phyloP scores from a whole-genome alignment of 1,140 invertebrate species.

The Manduca sexta region DNA sequence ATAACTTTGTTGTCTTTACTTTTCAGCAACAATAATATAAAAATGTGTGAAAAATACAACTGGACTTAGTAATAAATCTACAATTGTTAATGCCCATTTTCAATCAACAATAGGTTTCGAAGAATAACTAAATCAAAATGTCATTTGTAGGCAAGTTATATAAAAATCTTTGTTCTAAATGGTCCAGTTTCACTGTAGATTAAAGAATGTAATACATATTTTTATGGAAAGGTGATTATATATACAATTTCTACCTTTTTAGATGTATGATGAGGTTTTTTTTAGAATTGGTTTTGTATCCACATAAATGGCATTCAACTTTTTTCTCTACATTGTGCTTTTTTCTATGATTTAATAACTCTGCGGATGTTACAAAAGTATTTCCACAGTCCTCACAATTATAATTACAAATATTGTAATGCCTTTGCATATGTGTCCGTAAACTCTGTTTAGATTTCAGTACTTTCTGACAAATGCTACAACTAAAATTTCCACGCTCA shows the following conservation, averaged over 20 bases:
- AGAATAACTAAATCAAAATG: no score
- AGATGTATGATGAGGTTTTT: slow-evolving; percentile 65
- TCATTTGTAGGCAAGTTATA: no score
- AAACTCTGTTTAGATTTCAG: slow-evolving; percentile 61
- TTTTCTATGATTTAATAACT: slow-evolving; percentile 61
- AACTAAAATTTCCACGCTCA: slow-evolving; percentile 40
- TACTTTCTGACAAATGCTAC: slow-evolving; percentile 50
- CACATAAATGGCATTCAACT: slow-evolving; percentile 65
- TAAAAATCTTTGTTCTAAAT: slow-evolving; percentile 1
- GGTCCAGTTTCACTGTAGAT: background rate
- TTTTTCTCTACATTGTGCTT: slow-evolving; percentile 51
- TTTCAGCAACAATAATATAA: no score
- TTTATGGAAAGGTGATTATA: no score
- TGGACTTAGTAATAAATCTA: no score
- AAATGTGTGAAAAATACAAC: no score
- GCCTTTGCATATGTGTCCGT: slow-evolving; percentile 58
- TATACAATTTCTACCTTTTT: slow-evolving; percentile 35
- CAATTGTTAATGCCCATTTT: no score
- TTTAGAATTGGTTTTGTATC: slow-evolving; percentile 66
- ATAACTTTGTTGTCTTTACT: no score
- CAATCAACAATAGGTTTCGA: no score
- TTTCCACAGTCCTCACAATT: slow-evolving; percentile 68
- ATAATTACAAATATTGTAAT: slow-evolving; percentile 65
- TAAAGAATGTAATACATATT: no score
- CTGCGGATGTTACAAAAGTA: slow-evolving; percentile 63